Evolutionary conservation across 2,888 invertebrate species (phyloP), one percentile per base, ranked within the genome.

Genomic region (Apeira syringaria): DNA sequence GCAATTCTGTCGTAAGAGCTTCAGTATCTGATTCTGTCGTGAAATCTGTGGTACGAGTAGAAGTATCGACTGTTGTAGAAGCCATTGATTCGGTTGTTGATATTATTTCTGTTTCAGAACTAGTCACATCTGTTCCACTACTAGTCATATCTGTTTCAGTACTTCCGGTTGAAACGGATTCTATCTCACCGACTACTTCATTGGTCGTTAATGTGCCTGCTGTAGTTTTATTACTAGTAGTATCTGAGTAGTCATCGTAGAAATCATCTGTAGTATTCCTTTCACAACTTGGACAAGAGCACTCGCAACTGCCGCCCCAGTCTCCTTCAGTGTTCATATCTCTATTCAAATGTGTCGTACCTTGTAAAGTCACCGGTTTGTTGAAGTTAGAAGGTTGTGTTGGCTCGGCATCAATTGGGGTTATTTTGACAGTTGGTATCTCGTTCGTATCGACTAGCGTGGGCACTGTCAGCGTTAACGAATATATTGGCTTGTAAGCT

Each of bases 391-490:
- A 80, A 3, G 87, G 74, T 38, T 70, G 59, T 1, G 89, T 89
- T 10, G 89, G 84, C 50, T 80, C 78, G 37, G 65, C 56, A 37
- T 86, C 82, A 56, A 89, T 76, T 11, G 91, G 91, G 33, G 88
- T 90, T 47, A 92, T 90, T 80, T 91, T 91, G 50, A 92, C 84
- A 44, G 85, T 89, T 41, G 93, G 91, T 37, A 91, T 78, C 61
- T 87, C 84, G 63, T 83, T 86, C 13, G 75, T 63, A 62, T 90
- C 86, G 20, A 90, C 90, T 58, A 91, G 87, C 37, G 93, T 93
- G 5, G 96, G 96, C 40, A 97, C 93, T 49, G 94, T 94, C 46
- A 96, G 93, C 64, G 96, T 96, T 58, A 96, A 86, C 22, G 95
- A 93, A 83, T 96, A 96, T 51, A 96, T 91, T 31, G 93, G 93